Evolutionary conservation across 2,888 invertebrate species (phyloP).

Genomic region (Acronicta alni): DNA sequence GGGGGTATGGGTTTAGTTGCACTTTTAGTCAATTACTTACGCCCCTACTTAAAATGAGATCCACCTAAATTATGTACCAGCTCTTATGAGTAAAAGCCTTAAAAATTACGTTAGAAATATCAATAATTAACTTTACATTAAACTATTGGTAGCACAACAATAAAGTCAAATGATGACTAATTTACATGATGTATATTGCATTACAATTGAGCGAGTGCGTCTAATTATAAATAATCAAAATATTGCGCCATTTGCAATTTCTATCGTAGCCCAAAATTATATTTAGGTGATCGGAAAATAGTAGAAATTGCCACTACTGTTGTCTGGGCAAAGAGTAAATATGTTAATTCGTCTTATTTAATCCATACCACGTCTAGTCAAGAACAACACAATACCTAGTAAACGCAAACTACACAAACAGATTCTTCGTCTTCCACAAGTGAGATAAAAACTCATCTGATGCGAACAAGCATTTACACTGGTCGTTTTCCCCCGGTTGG

Average conservation of each 20-base stretch:
- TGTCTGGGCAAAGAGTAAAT: too few species aligned
- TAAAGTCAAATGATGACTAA: slow-evolving; percentile 13
- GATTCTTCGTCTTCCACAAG: slow-evolving; percentile 11
- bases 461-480: slow-evolving; percentile 36
- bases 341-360: too few species aligned
- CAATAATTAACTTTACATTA: slow-evolving; percentile 6
- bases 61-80: slow-evolving; percentile 27
- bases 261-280: too few species aligned
- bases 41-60: too few species aligned
- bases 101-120: slow-evolving; percentile 14
- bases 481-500: slow-evolving; percentile 29
- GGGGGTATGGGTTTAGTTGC: slow-evolving; percentile 27
- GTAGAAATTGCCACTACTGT: not conserved
- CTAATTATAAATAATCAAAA: not conserved
- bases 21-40: slow-evolving; percentile 35
- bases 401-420: slow-evolving; percentile 7
- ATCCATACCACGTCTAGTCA: too few species aligned
- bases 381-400: too few species aligned
- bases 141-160: slow-evolving; percentile 12
- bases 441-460: slow-evolving; percentile 42
- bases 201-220: too few species aligned
- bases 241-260: too few species aligned
- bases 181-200: slow-evolving; percentile 16
- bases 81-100: slow-evolving; percentile 53
- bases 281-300: too few species aligned